phyloP scores from a whole-genome alignment of 2,888 invertebrate species.

The Kuschelorhynchus macadamiae region DNA sequence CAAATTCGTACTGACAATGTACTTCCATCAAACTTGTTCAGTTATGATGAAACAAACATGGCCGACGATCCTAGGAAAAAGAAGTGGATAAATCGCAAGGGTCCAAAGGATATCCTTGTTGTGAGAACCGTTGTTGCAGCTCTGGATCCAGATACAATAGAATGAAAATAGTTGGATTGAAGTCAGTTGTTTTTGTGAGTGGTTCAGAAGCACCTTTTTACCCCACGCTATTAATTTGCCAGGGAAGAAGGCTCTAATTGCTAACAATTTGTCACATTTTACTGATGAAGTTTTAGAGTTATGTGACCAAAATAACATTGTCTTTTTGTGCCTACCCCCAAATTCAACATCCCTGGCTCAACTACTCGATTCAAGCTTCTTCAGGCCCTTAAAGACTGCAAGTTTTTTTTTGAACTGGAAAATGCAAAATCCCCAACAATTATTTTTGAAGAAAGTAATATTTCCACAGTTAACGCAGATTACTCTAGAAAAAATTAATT shows the following conservation, averaged over 20 bases:
- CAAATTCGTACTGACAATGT: slow-evolving; percentile 43
- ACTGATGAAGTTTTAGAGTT: slow-evolving; percentile 34
- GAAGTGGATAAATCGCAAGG: slow-evolving; percentile 33
- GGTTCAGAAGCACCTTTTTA: slow-evolving; percentile 46
- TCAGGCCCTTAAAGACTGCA: too few species aligned
- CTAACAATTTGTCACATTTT: slow-evolving; percentile 43
- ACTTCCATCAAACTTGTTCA: slow-evolving; percentile 18
- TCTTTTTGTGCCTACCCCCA: slow-evolving; percentile 1
- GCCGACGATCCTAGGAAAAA: slow-evolving; percentile 29
- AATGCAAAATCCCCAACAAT: too few species aligned
- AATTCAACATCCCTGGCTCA: slow-evolving; percentile 1
- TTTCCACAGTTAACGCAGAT: too few species aligned
- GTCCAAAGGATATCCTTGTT: too few species aligned
- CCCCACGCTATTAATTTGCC: slow-evolving; percentile 44
- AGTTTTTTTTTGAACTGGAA: too few species aligned
- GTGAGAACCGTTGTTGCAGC: too few species aligned
- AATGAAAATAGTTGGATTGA: not conserved
- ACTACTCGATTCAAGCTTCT: slow-evolving; percentile 6
- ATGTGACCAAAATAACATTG: slow-evolving; percentile 3
- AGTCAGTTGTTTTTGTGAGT: slow-evolving; percentile 35
- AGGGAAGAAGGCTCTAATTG: slow-evolving; percentile 45
- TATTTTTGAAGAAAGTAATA: too few species aligned
- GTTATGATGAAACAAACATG: too few species aligned
- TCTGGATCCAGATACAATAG: not conserved
- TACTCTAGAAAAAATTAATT: too few species aligned